Conservation (phyloP, 2,113 vertebrate species). For the Romanogobio albipinnatus region DNA sequence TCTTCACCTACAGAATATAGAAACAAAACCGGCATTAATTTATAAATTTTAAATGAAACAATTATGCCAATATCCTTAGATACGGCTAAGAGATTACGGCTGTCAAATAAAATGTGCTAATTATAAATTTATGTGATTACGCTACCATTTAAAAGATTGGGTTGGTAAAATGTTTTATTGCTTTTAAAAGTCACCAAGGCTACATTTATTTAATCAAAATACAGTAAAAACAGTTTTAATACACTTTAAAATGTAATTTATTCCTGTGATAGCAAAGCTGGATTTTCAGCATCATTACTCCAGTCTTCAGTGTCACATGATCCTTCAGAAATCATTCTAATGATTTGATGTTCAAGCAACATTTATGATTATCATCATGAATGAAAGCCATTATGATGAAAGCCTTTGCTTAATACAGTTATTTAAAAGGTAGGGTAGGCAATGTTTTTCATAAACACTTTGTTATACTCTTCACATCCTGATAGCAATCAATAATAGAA, state of each 20-base stretch:
- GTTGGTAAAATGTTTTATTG: not conserved
- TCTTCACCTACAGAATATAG: slow-evolving; percentile 84
- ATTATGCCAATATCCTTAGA: not conserved
- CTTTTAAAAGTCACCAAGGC: not conserved
- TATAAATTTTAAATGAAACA: not conserved
- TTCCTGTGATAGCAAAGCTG: no score
- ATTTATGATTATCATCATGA: not conserved
- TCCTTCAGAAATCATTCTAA: no score
- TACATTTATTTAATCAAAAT: not conserved
- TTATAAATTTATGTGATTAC: not conserved
- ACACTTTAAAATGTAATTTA: not conserved
- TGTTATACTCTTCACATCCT: no score
- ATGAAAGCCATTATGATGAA: no score
- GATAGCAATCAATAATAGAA: no score
- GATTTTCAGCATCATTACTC: no score
- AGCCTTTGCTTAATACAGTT: no score
- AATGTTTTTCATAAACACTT: no score
- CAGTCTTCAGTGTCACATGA: no score
- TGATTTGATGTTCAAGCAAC: no score
- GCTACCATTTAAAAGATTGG: not conserved
- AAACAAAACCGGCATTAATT: not conserved
- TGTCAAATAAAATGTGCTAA: not conserved
- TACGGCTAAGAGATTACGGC: not conserved
- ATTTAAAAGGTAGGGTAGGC: no score
- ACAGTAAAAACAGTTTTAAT: not conserved